Percentiles rank a stretch among this genome's conserved stretches.
Conservation (phyloP, 2,113 vertebrate species). For the Bettongia penicillata region DNA sequence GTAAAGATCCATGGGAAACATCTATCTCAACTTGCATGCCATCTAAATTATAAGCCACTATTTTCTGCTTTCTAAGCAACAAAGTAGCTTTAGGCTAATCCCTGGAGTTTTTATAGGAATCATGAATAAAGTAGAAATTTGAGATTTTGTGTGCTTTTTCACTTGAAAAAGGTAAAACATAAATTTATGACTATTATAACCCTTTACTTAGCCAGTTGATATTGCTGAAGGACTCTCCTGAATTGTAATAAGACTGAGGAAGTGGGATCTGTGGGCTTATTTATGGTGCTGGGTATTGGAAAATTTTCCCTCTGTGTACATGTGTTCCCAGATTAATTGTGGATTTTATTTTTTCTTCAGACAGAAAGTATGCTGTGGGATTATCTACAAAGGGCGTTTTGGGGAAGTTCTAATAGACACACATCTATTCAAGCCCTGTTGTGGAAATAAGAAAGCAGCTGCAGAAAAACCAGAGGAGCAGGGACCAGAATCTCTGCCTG, state of each 20-base stretch:
- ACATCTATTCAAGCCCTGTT: slow-evolving; percentile 98
- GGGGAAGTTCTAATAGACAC: slow-evolving; percentile 98
- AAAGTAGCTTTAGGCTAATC: slow-evolving; percentile 45
- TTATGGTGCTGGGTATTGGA: background rate
- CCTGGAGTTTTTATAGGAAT: slow-evolving; percentile 41
- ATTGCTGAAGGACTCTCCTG: background rate
- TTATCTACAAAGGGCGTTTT: slow-evolving; percentile 98
- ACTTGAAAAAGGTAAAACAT: slow-evolving; percentile 47
- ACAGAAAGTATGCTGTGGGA: slow-evolving; percentile 98
- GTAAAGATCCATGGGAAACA: slow-evolving; percentile 77
- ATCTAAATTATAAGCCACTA: background rate
- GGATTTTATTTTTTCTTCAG: slow-evolving; percentile 78
- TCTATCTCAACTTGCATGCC: background rate
- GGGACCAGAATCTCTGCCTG: slow-evolving; percentile 80
- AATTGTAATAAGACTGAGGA: background rate
- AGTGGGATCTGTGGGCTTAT: slow-evolving; percentile 6
- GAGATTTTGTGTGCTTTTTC: slow-evolving; percentile 46
- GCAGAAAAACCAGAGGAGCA: slow-evolving; percentile 84
- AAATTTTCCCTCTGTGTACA: background rate
- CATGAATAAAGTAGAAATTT: slow-evolving; percentile 47
- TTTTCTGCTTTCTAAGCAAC: slow-evolving; percentile 49
- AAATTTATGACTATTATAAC: background rate
- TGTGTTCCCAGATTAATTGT: slow-evolving; percentile 8
- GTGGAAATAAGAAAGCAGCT: slow-evolving; percentile 91
- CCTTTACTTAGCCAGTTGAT: background rate